Conservation (phyloP, 92 coral and sea anemone species). For the Epizoanthus scotinus region DNA sequence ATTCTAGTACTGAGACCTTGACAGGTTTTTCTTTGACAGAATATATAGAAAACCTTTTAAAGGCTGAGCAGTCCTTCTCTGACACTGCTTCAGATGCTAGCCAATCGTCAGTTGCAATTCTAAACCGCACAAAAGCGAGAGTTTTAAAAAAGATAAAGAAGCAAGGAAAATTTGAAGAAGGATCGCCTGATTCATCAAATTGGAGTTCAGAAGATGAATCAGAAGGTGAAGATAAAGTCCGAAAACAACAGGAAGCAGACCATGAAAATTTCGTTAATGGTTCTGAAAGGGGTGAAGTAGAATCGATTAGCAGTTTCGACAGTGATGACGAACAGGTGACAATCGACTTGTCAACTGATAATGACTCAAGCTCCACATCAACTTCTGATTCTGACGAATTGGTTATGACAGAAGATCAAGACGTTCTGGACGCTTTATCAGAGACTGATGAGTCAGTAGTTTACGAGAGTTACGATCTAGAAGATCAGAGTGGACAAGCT, state of each 20-base stretch:
- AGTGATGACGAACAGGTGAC: neutral
- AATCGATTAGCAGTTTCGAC: neutral
- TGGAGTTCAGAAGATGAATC: constrained; percentile 1
- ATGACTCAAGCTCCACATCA: neutral
- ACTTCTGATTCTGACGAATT: neutral
- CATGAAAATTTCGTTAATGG: neutral
- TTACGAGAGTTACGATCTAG: constrained; percentile 13
- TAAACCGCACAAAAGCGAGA: neutral
- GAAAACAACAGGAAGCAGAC: neutral
- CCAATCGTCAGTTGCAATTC: constrained; percentile 24
- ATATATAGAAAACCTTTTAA: constrained; percentile 7
- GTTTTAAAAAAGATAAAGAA: constrained; percentile 9
- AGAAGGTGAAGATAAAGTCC: neutral
- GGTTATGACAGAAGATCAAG: neutral
- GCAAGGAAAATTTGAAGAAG: neutral
- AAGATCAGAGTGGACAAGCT: constrained; percentile 15
- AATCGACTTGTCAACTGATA: neutral
- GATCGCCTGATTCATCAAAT: neutral
- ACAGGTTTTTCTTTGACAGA: neutral
- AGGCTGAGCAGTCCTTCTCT: constrained; percentile 20
- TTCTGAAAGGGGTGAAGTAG: neutral
- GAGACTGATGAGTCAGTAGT: constrained; percentile 20
- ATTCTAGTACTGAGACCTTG: neutral
- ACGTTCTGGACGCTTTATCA: neutral
- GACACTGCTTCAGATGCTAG: constrained; percentile 22